phyloP scores from a whole-genome alignment of 2,113 vertebrate genomes.

The Plestiodon gilberti region DNA sequence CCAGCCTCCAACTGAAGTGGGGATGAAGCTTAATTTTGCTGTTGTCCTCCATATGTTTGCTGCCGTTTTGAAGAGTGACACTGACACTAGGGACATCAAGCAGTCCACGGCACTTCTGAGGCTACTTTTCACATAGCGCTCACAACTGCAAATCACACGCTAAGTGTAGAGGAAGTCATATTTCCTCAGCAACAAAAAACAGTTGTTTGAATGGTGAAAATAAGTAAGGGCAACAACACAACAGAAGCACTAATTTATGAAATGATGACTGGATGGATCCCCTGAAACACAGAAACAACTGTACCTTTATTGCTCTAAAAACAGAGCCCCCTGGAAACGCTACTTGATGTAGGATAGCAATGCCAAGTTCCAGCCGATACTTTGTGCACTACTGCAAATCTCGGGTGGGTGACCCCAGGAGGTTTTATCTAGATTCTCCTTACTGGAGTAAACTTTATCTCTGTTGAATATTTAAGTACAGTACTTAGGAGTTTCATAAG shows the following conservation, averaged over 20 bases:
- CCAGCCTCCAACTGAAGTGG: not conserved
- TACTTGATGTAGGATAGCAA: not conserved
- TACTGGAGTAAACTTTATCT: not conserved
- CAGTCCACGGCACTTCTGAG: not conserved
- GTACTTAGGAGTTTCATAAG: slow-evolving; percentile 18
- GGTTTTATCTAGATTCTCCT: accelerated
- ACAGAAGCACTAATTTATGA: not conserved
- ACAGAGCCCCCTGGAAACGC: not conserved
- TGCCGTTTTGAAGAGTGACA: not conserved
- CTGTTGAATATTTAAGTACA: not conserved
- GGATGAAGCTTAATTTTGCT: not conserved
- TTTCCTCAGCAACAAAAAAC: not conserved
- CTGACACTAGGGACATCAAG: no score
- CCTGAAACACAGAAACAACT: not conserved
- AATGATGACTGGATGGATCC: not conserved
- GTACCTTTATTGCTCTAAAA: not conserved
- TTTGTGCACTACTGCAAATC: not conserved
- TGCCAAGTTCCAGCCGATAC: no score
- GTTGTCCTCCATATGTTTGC: not conserved
- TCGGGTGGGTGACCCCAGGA: not conserved
- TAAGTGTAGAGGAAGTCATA: not conserved
- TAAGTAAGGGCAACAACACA: not conserved
- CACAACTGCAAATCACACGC: no score
- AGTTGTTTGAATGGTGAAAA: not conserved
- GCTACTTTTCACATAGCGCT: not conserved